These are phyloP conservation scores for Gryllus bimaculatus DNA, from an alignment of 1,140 invertebrate species.

Conservation along the genomic window DNA sequence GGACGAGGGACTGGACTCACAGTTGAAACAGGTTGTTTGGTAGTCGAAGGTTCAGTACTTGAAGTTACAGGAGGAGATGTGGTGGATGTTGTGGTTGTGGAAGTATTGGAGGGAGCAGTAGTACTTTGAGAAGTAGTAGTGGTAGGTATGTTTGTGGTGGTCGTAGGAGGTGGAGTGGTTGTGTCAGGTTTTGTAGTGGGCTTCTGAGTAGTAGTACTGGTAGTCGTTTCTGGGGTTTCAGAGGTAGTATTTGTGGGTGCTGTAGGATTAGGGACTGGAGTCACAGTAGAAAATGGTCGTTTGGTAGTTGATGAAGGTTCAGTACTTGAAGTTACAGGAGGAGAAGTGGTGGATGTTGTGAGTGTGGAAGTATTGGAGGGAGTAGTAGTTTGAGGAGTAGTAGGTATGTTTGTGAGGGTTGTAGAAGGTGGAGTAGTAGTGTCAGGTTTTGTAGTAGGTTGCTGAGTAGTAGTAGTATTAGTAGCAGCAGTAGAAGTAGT, in stretches of 20 bases:
- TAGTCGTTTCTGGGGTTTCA: too few relatives aligned
- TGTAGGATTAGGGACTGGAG: constrained; percentile 23
- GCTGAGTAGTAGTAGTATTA: not conserved
- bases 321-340: not conserved
- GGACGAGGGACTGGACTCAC: constrained; percentile 23
- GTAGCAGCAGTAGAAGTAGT: too few relatives aligned
- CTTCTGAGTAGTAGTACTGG: too few relatives aligned
- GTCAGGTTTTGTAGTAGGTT: constrained; percentile 7
- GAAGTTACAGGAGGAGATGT: too few relatives aligned
- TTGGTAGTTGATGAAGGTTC: constrained; percentile 16
- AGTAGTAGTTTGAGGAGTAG: constrained; percentile 26
- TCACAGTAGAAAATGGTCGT: not conserved
- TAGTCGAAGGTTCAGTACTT: too few relatives aligned
- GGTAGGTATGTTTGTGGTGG: too few relatives aligned
- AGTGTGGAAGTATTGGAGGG: constrained; percentile 26
- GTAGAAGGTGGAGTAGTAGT: constrained; percentile 11
- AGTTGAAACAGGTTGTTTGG: not conserved
- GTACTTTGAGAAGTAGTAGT: too few relatives aligned
- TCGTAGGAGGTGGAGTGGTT: too few relatives aligned
- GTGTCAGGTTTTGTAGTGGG: too few relatives aligned
- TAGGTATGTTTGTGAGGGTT: constrained; percentile 9
- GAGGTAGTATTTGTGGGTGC: too few relatives aligned
- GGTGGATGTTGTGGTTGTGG: too few relatives aligned
- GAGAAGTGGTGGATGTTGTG: constrained; percentile 28
- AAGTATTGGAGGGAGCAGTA: too few relatives aligned